Evolutionary conservation across 2,888 invertebrate species (phyloP), one percentile per base, ranked within the genome.

Genomic region (Eristalis arbustorum): DNA sequence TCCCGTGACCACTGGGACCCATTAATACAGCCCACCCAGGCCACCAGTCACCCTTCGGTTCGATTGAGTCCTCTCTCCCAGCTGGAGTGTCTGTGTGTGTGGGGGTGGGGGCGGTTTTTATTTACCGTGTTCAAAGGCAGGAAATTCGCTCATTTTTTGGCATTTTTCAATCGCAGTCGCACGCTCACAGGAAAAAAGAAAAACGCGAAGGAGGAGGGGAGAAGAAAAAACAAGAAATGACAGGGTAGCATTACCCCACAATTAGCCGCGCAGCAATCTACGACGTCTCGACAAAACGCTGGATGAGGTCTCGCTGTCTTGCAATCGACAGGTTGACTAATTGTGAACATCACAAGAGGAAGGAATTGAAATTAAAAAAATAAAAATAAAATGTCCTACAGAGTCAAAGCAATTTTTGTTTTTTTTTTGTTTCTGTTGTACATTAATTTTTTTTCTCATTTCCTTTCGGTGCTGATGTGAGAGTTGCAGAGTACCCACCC

Each of bases 261-360:
- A 49, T 49, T n/a, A 18, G 49, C 6, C n/a, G n/a, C n/a, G 6
- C 8, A 1, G 49, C 49, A n/a, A n/a, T 42, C 42, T 14, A 6
- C 42, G 49, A 18, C 18, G 49, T n/a, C n/a, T n/a, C 18, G 49
- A 49, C 18, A 18, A n/a, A 31, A 18, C 8, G 18, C 18, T 18
- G 49, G n/a, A n/a, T 49, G 49, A 49, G 4, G 49, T 2, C 49
- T 8, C 49, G 18, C 49, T 18, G 8, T 74, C 28, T 40, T 68
- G 73, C 68, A 80, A 74, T 80, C 68, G 74, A 80, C 74, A 80
- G 79, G 67, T 68, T 66, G 63, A 56, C 62, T 74, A 68, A 80
- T 68, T 80, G 67, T 63, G 57, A 40, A 68, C 56, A 42, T 59
- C 4, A 42, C 4, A 42, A 75, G 66, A 42, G 59, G 59, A 75